Conservation (phyloP, 2,797 vertebrate species). For the Chelmon rostratus region DNA sequence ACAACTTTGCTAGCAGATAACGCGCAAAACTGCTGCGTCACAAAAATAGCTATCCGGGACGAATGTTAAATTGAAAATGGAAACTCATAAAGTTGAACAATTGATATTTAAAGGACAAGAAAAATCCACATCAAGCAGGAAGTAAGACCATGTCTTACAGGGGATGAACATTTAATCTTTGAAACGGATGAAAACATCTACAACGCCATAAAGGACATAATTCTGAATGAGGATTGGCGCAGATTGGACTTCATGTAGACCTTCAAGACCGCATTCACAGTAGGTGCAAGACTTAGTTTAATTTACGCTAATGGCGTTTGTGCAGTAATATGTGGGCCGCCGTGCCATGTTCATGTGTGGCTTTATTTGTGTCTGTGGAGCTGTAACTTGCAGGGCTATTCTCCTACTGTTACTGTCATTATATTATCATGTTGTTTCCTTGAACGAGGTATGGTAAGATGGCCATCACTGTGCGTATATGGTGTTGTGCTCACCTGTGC, state of each 20-base stretch:
- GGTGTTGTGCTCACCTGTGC: neutral
- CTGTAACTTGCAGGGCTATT: neutral
- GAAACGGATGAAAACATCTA: neutral
- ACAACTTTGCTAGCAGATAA: neutral
- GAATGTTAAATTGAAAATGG: neutral
- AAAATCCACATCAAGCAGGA: too few species aligned
- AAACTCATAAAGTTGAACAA: fast-evolving
- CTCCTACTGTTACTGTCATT: neutral
- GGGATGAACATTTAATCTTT: neutral
- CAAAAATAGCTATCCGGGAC: fast-evolving
- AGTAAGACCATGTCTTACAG: neutral
- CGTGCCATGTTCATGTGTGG: neutral
- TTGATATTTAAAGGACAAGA: neutral
- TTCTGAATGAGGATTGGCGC: neutral
- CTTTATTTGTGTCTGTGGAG: neutral
- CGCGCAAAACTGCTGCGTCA: neutral
- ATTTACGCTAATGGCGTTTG: too few species aligned
- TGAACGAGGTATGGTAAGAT: neutral
- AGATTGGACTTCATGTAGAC: neutral
- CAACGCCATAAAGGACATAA: neutral
- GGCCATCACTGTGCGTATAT: neutral
- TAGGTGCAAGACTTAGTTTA: neutral
- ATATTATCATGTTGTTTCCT: neutral
- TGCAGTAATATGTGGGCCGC: neutral
- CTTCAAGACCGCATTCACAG: neutral